Base-by-base conservation (phyloP, 2,113 vertebrate species). In the Zosterops hypoxanthus region DNA sequence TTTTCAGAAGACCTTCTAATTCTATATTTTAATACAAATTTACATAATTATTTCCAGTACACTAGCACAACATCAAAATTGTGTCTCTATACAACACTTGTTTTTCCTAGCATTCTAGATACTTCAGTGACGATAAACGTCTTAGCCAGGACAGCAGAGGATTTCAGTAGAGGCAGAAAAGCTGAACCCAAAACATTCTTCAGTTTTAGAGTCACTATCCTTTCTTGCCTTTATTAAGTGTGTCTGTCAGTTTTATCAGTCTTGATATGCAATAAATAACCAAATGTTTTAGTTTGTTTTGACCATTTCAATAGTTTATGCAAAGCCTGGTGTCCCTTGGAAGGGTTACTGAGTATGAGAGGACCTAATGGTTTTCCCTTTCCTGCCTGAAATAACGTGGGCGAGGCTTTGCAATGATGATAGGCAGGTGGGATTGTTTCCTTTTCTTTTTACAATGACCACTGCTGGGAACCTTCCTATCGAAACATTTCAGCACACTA, bases 341-440 rank as follows among this genome's bases (percentile, higher is more conserved):
- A 92, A 69, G 18, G 6, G 3, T 69, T 79, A 36, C 3, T 4
- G 36, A 70, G 13, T 33, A 23, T 36, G 20, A 75, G 28, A 84
- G 4, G 26, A 50, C 20, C 49, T 69, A 56, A 42, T 18, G 7
- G 2, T 18, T 76, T 77, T 63, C 36, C 39, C 7, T 36, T 7
- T 42, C 46, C 41, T 79, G 12, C 6, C 18, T 55, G 26, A 50
- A 55, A 16, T 36, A 68, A 36, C 8, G 17, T 8, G 6, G 8
- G 5, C 29, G 23, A 63, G 31, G 5, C 0, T 80, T 39, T 85
- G 28, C 19, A 31, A 29, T 8, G 2, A 9, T 1, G 8, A 8
- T 13, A 31, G 22, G 9, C 18, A 23, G 7, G 9, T 72, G 18
- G 53, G 18, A 11, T 33, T 13, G 19, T 31, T 56, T n/a, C 19